These are phyloP conservation scores for Labeo catla DNA, from an alignment of 2,113 vertebrate genomes.

Conservation along the genomic window DNA sequence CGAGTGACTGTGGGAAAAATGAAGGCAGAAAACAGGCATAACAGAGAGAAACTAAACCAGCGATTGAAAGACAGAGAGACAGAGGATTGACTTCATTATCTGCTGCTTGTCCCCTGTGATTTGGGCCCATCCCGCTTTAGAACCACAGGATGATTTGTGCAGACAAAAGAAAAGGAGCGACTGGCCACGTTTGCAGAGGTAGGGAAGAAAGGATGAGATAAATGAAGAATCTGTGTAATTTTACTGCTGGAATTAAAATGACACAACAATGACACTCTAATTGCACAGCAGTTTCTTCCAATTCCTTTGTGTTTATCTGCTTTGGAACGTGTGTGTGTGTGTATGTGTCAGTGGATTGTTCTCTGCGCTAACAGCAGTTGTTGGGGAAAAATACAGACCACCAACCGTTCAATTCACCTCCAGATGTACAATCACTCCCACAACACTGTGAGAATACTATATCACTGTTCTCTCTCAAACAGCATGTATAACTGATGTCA, in stretches of 20 bases:
- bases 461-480: background rate
- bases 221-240: constrained; percentile 33
- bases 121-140: constrained; percentile 25
- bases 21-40: background rate
- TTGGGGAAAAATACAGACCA: background rate
- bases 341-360: constrained; percentile 3
- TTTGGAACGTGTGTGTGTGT: constrained; percentile 6
- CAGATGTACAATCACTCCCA: background rate
- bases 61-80: constrained; percentile 20
- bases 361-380: background rate
- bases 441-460: background rate
- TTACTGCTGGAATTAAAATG: constrained; percentile 21
- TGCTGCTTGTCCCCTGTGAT: constrained; percentile 32
- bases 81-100: constrained; percentile 44
- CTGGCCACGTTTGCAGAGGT: constrained; percentile 6
- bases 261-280: constrained; percentile 24
- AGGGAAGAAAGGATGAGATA: constrained; percentile 23
- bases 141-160: constrained; percentile 31
- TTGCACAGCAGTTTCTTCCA: constrained; percentile 16
- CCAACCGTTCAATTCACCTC: constrained; percentile 17
- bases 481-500: background rate
- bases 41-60: background rate
- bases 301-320: constrained; percentile 15
- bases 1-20: constrained; percentile 18
- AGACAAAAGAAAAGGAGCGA: constrained; percentile 25